A percentile compares a stretch with the other conserved stretches of the same genome.
These are phyloP conservation scores for Ptychochromis oligacanthus DNA, from an alignment of 2,113 vertebrate genomes.

Conservation along the genomic window DNA sequence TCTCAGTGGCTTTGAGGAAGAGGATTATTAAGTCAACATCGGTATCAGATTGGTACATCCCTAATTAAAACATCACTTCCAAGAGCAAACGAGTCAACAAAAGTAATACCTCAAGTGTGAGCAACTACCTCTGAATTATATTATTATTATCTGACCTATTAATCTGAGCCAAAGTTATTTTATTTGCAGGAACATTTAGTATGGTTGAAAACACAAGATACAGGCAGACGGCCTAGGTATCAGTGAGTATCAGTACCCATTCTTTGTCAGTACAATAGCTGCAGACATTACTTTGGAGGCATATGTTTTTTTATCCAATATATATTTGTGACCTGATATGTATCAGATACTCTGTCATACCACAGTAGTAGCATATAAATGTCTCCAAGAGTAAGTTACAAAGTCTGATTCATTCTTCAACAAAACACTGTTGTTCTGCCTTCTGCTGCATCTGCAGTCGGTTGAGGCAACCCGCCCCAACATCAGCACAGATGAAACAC, in stretches of 20 bases:
- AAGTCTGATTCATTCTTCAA: neutral
- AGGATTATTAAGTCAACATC: neutral
- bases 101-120: neutral
- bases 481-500: slow-evolving; percentile 18
- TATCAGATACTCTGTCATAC: neutral
- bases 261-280: neutral
- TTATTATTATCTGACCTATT: neutral
- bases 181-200: neutral
- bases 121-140: neutral
- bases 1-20: neutral
- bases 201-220: neutral
- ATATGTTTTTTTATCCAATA: neutral
- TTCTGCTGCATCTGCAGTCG: slow-evolving; percentile 15
- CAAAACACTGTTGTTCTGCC: neutral
- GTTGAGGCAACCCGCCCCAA: neutral
- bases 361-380: neutral
- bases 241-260: neutral
- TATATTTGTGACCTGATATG: neutral
- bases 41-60: neutral
- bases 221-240: neutral
- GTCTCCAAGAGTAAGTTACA: neutral
- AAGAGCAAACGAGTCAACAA: neutral
- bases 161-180: neutral
- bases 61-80: slow-evolving; percentile 6
- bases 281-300: neutral